A percentile compares a stretch with the other conserved stretches of the same genome.
Evolutionary conservation across 30 jellyfish, hydroid and myxozoan species (phyloP).

Genomic region (Hydra vulgaris): DNA sequence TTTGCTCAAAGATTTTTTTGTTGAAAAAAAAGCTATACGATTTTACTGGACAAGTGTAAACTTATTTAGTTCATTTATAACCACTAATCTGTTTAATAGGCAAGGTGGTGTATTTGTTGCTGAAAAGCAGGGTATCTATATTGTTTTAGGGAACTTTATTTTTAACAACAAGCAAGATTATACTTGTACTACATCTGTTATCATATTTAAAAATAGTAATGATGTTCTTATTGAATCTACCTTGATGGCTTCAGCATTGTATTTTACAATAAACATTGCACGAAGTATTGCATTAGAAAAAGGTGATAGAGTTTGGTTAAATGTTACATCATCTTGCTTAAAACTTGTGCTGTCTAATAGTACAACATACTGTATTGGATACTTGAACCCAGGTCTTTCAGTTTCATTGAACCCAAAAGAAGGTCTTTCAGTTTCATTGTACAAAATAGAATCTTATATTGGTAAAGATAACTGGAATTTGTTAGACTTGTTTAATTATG

Average conservation of each 20-base stretch:
- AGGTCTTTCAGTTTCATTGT: background rate
- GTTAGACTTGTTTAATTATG: background rate
- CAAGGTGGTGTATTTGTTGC: slow-evolving; percentile 1
- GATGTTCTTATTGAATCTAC: background rate
- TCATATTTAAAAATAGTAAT: background rate
- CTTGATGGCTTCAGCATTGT: background rate
- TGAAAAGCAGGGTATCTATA: background rate
- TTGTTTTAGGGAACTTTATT: slow-evolving; percentile 2
- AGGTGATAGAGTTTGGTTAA: background rate
- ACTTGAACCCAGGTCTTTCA: background rate
- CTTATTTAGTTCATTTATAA: background rate
- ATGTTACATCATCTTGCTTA: background rate
- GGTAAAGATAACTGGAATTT: background rate
- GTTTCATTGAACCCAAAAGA: background rate
- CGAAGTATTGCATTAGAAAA: background rate
- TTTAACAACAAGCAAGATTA: background rate
- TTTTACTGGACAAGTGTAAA: background rate
- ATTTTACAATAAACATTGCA: background rate
- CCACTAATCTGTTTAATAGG: background rate
- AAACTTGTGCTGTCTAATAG: background rate
- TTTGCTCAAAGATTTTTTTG: background rate
- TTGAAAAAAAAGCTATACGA: background rate
- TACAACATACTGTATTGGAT: slow-evolving; percentile 1
- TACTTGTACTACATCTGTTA: background rate
- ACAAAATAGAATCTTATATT: background rate